These are phyloP conservation scores for Ciconia nigra DNA, from an alignment of 2,797 vertebrate species.

Conservation along the genomic window DNA sequence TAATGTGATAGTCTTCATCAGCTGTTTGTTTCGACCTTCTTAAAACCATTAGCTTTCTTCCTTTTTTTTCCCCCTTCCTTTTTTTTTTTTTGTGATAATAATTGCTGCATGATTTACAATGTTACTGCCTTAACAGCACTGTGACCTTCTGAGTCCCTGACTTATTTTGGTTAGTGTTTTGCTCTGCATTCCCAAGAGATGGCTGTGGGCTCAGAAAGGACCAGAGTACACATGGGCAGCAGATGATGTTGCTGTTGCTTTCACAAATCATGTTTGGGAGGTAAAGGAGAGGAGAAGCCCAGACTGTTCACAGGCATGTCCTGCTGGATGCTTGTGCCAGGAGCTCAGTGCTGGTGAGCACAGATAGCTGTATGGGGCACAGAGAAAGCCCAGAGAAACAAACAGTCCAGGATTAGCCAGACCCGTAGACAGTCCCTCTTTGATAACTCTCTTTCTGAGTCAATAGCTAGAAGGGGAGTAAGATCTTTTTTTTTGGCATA, in stretches of 20 bases:
- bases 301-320: background rate
- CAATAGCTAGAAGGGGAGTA: background rate
- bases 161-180: conserved; percentile 1
- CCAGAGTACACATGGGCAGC: conserved; percentile 19
- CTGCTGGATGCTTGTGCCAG: background rate
- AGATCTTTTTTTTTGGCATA: background rate
- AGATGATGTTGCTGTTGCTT: conserved; percentile 25
- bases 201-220: background rate
- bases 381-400: background rate
- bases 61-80: background rate
- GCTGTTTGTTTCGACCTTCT: conserved; percentile 3
- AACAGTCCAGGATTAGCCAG: background rate
- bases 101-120: conserved; percentile 29
- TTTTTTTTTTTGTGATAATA: background rate
- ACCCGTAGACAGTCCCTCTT: background rate
- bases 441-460: background rate
- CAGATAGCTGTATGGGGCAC: background rate
- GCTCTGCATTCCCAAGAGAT: background rate
- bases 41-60: conserved; percentile 24
- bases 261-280: background rate
- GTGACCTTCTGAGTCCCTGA: background rate
- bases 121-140: background rate
- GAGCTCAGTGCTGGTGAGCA: background rate
- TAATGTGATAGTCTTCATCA: conserved; percentile 1
- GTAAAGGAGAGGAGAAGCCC: background rate